phyloP scores from a whole-genome alignment of 2,113 vertebrate species.

The Megaleporinus macrocephalus region DNA sequence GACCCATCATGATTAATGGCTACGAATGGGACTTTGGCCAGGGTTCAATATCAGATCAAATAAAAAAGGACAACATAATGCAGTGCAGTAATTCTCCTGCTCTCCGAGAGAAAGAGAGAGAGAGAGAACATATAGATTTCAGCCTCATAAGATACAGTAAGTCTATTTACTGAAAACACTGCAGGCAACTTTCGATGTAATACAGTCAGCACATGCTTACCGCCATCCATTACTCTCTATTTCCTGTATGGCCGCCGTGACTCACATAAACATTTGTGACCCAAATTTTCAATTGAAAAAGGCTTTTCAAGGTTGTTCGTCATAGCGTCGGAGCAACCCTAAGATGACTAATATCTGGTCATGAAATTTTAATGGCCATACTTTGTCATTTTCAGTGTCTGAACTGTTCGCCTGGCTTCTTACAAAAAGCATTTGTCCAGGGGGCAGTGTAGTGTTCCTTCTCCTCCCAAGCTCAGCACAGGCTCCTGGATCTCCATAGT shows the following conservation, averaged over 20 bases:
- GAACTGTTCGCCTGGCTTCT: not conserved
- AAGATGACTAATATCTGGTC: constrained; percentile 24
- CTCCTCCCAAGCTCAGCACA: not conserved
- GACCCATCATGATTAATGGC: not conserved
- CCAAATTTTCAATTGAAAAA: constrained; percentile 20
- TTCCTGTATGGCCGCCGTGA: not conserved
- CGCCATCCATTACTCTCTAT: constrained; percentile 4
- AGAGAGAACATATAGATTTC: constrained; percentile 8
- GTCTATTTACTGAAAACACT: not conserved
- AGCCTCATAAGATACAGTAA: not conserved
- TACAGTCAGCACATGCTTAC: constrained; percentile 1
- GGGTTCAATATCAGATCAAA: constrained; percentile 7
- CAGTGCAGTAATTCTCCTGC: not conserved
- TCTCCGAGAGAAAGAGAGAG: not conserved
- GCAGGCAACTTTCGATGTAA: not conserved
- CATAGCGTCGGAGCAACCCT: not conserved
- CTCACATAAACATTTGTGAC: constrained; percentile 22
- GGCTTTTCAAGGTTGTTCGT: constrained; percentile 24
- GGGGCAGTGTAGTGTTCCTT: not conserved
- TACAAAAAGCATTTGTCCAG: constrained; percentile 16
- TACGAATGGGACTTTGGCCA: not conserved
- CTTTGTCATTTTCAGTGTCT: constrained; percentile 7
- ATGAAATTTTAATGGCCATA: constrained; percentile 11
- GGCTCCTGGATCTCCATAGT: constrained; percentile 23
- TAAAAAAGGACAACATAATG: constrained; percentile 1